Base-by-base conservation (phyloP, 1,140 invertebrate species). In the Leptinotarsa lineolata region DNA sequence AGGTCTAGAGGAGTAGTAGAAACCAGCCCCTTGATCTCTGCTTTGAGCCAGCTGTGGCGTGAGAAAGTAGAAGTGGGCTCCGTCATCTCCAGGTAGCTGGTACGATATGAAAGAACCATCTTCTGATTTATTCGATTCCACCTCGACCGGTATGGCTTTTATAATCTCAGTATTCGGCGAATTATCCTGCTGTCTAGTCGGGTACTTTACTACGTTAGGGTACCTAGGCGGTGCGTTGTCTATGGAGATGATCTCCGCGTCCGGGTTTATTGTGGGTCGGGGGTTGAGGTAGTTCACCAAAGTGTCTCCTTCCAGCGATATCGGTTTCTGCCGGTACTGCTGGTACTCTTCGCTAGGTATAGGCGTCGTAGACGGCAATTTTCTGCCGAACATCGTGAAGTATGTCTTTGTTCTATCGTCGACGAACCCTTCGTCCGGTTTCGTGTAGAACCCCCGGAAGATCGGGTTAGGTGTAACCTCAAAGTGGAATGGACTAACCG, bases 361-460 rank as follows among this genome's bases (percentile, higher is more conserved):
- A 48, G 87, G 89, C 66, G 82, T 89, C 22, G 86, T 92, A 74
- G 72, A 83, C 74, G 85, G 76, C 15, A 93, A 78, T 82, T 92
- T 93, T 77, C 92, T 90, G 0, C 92, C 92, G 75, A 93, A 93
- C 72, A 91, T 88, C 24, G 91, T 92, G 75, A 93, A 92, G 66
- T 92, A 92, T 75, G 92, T 91, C 79, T 91, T 92, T 3, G 92
- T 93, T 12, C 91, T 91, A 75, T 93, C 91, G 74, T 93, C 92
- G 48, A 93, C 84, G 39, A 91, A 86, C 46, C 87, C 86, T 74
- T 91, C 90, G 61, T 93, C 91, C 70, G 92, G 91, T 79, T 91
- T 90, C 0, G 91, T 92, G 79, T 91, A 92, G 76, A 90, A 92
- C 2, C 87, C 88, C 73, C 90, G 87, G 68, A 89, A 89, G 30